phyloP scores from a whole-genome alignment of 2,113 vertebrate genomes.

The Plotosus lineatus region DNA sequence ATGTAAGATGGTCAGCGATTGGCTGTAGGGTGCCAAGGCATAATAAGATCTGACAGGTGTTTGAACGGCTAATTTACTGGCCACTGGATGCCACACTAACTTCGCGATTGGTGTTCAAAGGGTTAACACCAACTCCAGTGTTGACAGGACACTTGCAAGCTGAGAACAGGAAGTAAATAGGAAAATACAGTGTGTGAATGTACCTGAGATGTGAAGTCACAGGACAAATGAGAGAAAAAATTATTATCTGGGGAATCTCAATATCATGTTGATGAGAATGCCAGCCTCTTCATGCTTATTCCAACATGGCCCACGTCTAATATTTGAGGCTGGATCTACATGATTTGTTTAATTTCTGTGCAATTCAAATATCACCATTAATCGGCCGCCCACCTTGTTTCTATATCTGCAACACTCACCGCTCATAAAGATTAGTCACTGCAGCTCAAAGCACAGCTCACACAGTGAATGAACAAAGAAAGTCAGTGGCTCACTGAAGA shows the following conservation, averaged over 20 bases:
- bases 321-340: background rate
- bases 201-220: background rate
- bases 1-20: too few relatives aligned
- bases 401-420: conserved; percentile 39
- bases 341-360: conserved; percentile 14
- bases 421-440: conserved; percentile 58
- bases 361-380: conserved; percentile 25
- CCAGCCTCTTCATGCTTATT: background rate
- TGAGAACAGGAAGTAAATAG: background rate
- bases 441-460: conserved; percentile 44
- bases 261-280: background rate
- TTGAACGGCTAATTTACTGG: too few relatives aligned
- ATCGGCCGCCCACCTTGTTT: conserved; percentile 32
- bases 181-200: background rate
- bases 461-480: conserved; percentile 59
- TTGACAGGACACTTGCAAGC: too few relatives aligned
- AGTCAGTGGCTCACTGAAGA: conserved; percentile 42
- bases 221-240: background rate
- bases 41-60: too few relatives aligned
- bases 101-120: too few relatives aligned
- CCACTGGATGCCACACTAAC: too few relatives aligned
- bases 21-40: too few relatives aligned
- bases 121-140: too few relatives aligned
- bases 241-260: background rate
- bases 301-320: background rate